Evolutionary conservation across 1,140 invertebrate species (phyloP).

Genomic region (Caenorhabditis latens): DNA sequence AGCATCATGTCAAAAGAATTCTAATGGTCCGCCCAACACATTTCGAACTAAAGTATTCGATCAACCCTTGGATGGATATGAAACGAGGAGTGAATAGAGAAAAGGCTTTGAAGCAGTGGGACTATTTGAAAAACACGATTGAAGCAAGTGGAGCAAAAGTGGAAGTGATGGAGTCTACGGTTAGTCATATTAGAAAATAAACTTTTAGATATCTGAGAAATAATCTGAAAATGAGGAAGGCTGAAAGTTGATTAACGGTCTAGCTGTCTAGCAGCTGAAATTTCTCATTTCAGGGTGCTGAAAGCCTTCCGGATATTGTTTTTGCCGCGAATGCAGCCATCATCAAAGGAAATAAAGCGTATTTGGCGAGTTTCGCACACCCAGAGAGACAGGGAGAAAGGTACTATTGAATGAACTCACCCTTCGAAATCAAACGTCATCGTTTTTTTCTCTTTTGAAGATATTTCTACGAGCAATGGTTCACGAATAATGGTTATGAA

Average conservation of each 20-base stretch:
- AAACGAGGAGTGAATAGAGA: conserved; percentile 68
- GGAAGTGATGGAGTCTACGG: conserved; percentile 74
- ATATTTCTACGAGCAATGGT: conserved; percentile 76
- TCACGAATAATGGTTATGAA: conserved; percentile 72
- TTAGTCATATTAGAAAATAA: conserved; percentile 25
- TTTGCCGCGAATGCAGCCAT: conserved; percentile 77
- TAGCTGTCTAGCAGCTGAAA: neutral
- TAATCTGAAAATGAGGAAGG: neutral
- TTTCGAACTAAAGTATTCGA: conserved; percentile 70
- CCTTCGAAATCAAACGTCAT: conserved; percentile 44
- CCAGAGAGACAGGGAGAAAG: conserved; percentile 76
- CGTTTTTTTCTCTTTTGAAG: conserved; percentile 19
- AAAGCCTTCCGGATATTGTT: conserved; percentile 76
- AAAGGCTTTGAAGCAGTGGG: conserved; percentile 73
- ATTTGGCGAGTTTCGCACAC: conserved; percentile 76
- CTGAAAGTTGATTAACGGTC: neutral
- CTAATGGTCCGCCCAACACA: conserved; percentile 76
- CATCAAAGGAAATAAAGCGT: conserved; percentile 74
- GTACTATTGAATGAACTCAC: conserved; percentile 25
- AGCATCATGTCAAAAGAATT: conserved; percentile 64
- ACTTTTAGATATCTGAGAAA: neutral
- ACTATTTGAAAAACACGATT: conserved; percentile 70
- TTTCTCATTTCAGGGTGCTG: conserved; percentile 72
- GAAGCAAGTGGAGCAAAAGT: conserved; percentile 73
- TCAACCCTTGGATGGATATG: conserved; percentile 77